Conservation (phyloP, 2,113 vertebrate species). For the Macrotus californicus region DNA sequence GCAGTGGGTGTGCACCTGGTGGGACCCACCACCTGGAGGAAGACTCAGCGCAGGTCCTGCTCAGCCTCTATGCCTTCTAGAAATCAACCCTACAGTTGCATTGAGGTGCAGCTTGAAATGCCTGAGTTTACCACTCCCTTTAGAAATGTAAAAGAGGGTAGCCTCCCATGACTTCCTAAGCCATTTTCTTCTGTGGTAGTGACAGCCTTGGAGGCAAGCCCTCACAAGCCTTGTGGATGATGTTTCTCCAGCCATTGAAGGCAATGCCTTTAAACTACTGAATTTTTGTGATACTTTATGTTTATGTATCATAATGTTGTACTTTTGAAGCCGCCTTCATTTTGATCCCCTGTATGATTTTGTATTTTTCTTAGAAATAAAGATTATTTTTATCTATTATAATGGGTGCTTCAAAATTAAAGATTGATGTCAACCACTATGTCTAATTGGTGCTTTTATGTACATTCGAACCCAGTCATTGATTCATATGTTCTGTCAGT, state of each 20-base stretch:
- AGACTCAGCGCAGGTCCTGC: neutral
- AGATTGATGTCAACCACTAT: neutral
- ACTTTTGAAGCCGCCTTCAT: neutral
- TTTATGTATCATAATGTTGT: neutral
- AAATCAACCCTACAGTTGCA: neutral
- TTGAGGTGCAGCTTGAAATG: neutral
- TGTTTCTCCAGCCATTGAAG: neutral
- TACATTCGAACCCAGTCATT: neutral
- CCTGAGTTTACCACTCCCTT: neutral
- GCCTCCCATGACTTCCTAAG: neutral
- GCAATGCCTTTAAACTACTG: neutral
- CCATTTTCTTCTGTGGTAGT: neutral
- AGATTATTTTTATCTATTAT: slow-evolving; percentile 7
- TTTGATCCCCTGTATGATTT: neutral
- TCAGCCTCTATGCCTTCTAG: neutral
- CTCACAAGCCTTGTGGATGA: neutral
- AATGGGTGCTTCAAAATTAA: neutral
- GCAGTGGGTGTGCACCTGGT: fast-evolving
- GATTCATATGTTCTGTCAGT: neutral
- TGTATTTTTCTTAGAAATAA: slow-evolving; percentile 10
- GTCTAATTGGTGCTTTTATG: neutral
- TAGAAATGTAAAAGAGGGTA: neutral
- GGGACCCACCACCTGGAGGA: neutral
- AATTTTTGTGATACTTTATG: neutral
- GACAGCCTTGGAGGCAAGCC: neutral